Conservation (phyloP, 2,888 invertebrate species). For the Morpho helenor region DNA sequence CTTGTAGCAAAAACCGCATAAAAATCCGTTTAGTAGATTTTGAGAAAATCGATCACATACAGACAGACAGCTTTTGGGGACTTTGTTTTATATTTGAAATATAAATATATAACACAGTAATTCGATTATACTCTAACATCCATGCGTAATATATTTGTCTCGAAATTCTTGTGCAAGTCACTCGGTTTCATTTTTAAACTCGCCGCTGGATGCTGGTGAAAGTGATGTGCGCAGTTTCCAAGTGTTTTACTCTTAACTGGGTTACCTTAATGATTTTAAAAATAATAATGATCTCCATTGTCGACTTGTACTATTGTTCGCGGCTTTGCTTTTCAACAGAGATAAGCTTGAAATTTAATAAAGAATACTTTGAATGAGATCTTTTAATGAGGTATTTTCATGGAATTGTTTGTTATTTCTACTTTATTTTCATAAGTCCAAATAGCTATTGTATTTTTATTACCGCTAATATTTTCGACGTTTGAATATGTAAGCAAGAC, state of each 20-base stretch:
- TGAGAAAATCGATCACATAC: too few relatives aligned
- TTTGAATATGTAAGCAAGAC: too few relatives aligned
- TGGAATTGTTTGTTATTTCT: too few relatives aligned
- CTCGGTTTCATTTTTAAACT: slow-evolving; percentile 17
- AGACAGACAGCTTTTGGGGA: too few relatives aligned
- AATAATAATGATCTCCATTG: slow-evolving; percentile 19
- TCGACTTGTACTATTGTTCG: slow-evolving; percentile 10
- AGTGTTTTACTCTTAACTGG: slow-evolving; percentile 26
- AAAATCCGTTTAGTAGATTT: too few relatives aligned
- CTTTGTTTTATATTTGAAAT: too few relatives aligned
- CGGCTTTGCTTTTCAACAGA: background rate
- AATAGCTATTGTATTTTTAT: too few relatives aligned
- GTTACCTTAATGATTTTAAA: slow-evolving; percentile 32
- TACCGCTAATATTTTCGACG: too few relatives aligned
- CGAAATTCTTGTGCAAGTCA: slow-evolving; percentile 10
- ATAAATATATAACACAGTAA: too few relatives aligned
- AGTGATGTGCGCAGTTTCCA: slow-evolving; percentile 27
- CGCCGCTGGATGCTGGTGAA: slow-evolving; percentile 28
- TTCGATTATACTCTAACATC: too few relatives aligned
- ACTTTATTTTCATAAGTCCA: too few relatives aligned
- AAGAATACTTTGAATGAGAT: background rate
- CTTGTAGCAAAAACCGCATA: too few relatives aligned
- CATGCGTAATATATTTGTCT: slow-evolving; percentile 6
- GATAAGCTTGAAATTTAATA: background rate
- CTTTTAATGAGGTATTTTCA: slow-evolving; percentile 2